phyloP scores from a whole-genome alignment of 2,113 vertebrate species.

The Cavia aperea region DNA sequence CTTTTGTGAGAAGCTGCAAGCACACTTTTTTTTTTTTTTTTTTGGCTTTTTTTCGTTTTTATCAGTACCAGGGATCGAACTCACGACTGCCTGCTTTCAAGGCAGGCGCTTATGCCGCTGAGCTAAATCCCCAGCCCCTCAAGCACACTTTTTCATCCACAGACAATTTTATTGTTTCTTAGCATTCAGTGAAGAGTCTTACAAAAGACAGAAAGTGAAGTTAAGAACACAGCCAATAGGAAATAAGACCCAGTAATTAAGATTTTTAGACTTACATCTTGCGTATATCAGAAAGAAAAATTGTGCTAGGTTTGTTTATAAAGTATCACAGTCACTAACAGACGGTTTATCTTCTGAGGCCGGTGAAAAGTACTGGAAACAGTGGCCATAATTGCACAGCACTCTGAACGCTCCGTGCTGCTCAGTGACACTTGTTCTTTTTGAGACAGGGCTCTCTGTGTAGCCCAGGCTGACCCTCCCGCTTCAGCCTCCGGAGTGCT shows the following conservation, averaged over 20 bases:
- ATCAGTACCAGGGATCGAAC: no score
- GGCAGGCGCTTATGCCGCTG: no score
- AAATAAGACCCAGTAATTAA: neutral
- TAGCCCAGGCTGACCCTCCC: neutral
- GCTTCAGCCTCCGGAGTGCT: neutral
- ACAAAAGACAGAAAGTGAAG: neutral
- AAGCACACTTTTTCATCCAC: neutral
- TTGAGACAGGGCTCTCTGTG: neutral
- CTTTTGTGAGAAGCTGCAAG: neutral
- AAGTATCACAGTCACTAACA: neutral
- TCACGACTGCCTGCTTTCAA: no score
- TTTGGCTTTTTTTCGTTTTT: no score
- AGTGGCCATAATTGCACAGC: neutral
- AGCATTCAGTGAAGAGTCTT: neutral
- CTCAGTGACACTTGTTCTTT: neutral
- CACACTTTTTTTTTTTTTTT: neutral
- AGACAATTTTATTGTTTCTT: constrained; percentile 24
- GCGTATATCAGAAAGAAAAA: neutral
- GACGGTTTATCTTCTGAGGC: neutral
- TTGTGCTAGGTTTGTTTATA: neutral
- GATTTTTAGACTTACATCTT: neutral
- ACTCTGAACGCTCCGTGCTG: neutral
- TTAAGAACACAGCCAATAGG: neutral
- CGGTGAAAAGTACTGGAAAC: neutral
- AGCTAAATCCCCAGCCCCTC: neutral